Base-by-base conservation (phyloP, 2,797 vertebrate species). In the Melanitta fusca region DNA sequence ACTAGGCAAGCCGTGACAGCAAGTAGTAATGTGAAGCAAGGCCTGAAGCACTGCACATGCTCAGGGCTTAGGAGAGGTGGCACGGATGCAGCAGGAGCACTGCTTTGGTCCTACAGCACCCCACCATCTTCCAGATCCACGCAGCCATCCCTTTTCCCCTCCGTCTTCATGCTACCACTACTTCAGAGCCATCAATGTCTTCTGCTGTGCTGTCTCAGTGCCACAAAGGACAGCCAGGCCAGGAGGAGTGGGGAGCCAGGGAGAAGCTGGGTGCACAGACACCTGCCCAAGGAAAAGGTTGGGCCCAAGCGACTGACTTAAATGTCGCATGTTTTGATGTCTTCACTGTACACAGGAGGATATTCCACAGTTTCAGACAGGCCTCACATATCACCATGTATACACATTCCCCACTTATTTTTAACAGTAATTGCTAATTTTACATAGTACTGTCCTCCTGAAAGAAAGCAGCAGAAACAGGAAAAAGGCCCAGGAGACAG, bases 1-100 rank as follows among this genome's bases (percentile, higher is more conserved):
- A 22, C 2, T 0, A 18, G 45, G 32, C 43, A 18, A 64, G 51
- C 53, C 0, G 1, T 69, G 83, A 47, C 56, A 20, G 36, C 0
- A 0, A n/a, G 28, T 2, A 8, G 25, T 7, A 54, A 80, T 64
- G 34, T 6, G 36, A 82, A 56, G 45, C 19, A 32, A 38, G 28
- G 49, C 27, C 36, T 71, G 36, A 43, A 65, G 70, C 45, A 34
- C 17, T 62, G 51, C 45, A 64, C n/a, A 6, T 1, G 1, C 24
- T 58, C 64, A 60, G 56, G 38, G 19, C 61, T 87, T 81, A 34
- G 71, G 36, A 71, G 47, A 1, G 1, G 58, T 54, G 36, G 49
- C 62, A 49, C 0, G 1, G 43, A 54, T 27, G 45, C 45, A 49
- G 43, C 30, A 75, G 77, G 60, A 58, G 36, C 43, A 24, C 27